phyloP scores from a whole-genome alignment of 2,113 vertebrate species.

The Rutilus rutilus region DNA sequence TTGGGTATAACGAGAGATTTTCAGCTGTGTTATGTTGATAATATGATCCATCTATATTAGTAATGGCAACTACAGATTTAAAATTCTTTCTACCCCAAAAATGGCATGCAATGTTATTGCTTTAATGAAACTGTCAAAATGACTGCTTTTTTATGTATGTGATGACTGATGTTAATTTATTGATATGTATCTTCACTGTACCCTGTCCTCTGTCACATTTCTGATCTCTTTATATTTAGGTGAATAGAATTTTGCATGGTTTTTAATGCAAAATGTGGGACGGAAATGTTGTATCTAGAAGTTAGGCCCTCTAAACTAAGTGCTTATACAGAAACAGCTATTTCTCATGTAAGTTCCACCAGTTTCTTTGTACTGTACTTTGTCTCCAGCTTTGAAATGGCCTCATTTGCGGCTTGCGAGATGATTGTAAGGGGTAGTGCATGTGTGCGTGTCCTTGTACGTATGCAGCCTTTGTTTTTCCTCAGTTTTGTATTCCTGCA shows the following conservation, averaged over 20 bases:
- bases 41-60: constrained; percentile 19
- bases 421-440: constrained; percentile 41
- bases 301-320: constrained; percentile 31
- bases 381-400: constrained; percentile 37
- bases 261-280: constrained; percentile 38
- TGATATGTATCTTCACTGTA: constrained; percentile 18
- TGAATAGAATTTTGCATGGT: constrained; percentile 33
- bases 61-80: constrained; percentile 22
- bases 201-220: not conserved
- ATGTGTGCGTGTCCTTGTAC: constrained; percentile 36
- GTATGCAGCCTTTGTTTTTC: constrained; percentile 65
- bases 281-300: constrained; percentile 31
- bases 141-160: constrained; percentile 41
- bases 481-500: constrained; percentile 81
- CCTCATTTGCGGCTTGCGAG: constrained; percentile 27
- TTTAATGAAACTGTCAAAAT: constrained; percentile 35
- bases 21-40: constrained; percentile 4
- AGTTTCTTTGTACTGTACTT: constrained; percentile 46
- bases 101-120: constrained; percentile 51
- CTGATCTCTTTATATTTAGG: not conserved
- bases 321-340: constrained; percentile 25
- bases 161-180: constrained; percentile 36
- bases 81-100: constrained; percentile 37
- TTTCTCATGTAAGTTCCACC: constrained; percentile 38
- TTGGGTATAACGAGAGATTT: not conserved